phyloP scores from a whole-genome alignment of 2,888 invertebrate genomes.

The Zelleria hepariella region DNA sequence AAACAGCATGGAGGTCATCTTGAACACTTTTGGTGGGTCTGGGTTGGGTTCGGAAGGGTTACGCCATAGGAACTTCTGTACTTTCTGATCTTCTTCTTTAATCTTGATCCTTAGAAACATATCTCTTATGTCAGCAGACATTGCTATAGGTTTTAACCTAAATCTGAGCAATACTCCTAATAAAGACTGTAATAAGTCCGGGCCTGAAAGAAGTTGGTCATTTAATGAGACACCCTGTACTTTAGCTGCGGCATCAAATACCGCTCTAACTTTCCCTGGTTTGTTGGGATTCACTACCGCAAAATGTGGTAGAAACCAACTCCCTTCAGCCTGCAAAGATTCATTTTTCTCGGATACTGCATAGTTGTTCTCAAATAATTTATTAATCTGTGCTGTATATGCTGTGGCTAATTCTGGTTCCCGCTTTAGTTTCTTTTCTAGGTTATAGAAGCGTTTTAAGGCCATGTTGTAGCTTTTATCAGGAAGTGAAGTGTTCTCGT shows the following conservation, averaged over 20 bases:
- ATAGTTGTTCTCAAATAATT: no score
- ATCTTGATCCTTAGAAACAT: no score
- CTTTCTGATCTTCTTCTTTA: constrained; percentile 1
- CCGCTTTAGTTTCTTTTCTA: no score
- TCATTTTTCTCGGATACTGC: no score
- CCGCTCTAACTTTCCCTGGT: constrained; percentile 17
- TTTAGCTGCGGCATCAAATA: constrained; percentile 28
- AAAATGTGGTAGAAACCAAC: constrained; percentile 8
- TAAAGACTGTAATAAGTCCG: constrained; percentile 26
- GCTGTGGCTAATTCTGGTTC: no score
- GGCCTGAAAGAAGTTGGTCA: constrained; percentile 25
- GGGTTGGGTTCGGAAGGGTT: background rate
- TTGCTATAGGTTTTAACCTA: constrained; percentile 6
- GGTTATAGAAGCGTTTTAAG: no score
- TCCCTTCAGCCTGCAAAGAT: no score
- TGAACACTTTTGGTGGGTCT: background rate
- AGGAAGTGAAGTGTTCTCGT: no score
- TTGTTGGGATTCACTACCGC: constrained; percentile 5
- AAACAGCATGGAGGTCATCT: constrained; percentile 2
- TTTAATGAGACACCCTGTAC: constrained; percentile 22
- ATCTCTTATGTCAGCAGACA: constrained; percentile 7
- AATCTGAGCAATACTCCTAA: constrained; percentile 1
- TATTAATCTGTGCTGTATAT: no score
- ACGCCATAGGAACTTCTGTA: constrained; percentile 7
- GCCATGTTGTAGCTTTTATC: no score